These are phyloP conservation scores for Arctocebus calabarensis DNA, from an alignment of 2,797 vertebrate genomes.

Conservation along the genomic window DNA sequence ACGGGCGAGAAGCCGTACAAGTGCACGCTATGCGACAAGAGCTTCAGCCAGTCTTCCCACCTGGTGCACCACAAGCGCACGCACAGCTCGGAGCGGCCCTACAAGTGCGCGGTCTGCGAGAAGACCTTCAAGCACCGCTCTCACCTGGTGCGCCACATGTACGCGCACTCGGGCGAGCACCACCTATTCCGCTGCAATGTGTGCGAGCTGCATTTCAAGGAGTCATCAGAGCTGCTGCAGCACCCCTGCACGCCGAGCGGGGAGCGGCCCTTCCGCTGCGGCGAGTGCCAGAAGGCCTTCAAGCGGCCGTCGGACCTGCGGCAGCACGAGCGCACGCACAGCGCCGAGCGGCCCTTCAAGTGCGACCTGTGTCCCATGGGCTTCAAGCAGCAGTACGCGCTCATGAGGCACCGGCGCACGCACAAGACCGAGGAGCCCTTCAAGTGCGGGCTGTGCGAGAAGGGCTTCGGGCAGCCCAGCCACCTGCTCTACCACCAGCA, in stretches of 20 bases:
- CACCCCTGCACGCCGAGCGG: slow-evolving; percentile 97
- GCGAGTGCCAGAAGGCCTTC: slow-evolving; percentile 97
- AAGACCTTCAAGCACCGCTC: slow-evolving; percentile 99
- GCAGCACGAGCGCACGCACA: slow-evolving; percentile 98
- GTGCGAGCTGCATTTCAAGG: slow-evolving; percentile 98
- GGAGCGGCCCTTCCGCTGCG: slow-evolving; percentile 96
- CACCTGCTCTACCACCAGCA: slow-evolving; percentile 99
- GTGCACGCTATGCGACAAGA: slow-evolving; percentile 97
- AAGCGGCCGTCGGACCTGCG: slow-evolving; percentile 97
- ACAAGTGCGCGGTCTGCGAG: slow-evolving; percentile 97
- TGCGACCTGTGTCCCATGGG: slow-evolving; percentile 99
- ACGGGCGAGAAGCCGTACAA: slow-evolving; percentile 98
- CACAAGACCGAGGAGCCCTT: slow-evolving; percentile 96
- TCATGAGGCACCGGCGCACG: slow-evolving; percentile 96
- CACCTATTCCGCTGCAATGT: slow-evolving; percentile 98
- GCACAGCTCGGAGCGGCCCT: slow-evolving; percentile 97
- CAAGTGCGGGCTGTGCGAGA: slow-evolving; percentile 98
- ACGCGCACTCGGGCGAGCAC: slow-evolving; percentile 97
- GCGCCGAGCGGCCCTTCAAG: slow-evolving; percentile 98
- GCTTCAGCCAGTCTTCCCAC: slow-evolving; percentile 98
- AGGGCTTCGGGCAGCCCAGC: slow-evolving; percentile 97
- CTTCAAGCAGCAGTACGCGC: slow-evolving; percentile 98
- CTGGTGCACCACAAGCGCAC: slow-evolving; percentile 98
- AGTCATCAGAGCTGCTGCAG: slow-evolving; percentile 97
- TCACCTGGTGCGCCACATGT: slow-evolving; percentile 99